A percentile compares a stretch with the other conserved stretches of the same genome.
Conservation (phyloP, 2,113 vertebrate genomes). For the Scortum barcoo region DNA sequence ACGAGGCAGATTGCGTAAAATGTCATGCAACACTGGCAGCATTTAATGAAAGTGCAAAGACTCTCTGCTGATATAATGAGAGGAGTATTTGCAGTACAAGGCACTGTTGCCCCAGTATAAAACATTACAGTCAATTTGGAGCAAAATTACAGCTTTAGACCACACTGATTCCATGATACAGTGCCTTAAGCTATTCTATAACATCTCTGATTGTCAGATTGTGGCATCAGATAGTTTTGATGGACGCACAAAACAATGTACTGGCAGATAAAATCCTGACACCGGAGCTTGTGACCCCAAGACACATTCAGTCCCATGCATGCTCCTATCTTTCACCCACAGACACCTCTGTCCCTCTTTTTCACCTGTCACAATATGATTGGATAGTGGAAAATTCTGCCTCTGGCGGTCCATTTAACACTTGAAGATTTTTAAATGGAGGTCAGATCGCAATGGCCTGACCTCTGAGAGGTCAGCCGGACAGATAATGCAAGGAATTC, state of each 20-base stretch:
- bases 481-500: constrained; percentile 42
- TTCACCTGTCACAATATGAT: constrained; percentile 58
- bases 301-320: constrained; percentile 54
- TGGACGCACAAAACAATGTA: constrained; percentile 68
- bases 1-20: neutral
- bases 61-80: constrained; percentile 13
- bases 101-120: neutral
- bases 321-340: constrained; percentile 79
- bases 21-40: neutral
- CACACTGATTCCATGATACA: constrained; percentile 20
- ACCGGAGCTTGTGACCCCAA: constrained; percentile 53
- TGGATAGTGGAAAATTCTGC: constrained; percentile 64
- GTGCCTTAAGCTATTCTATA: constrained; percentile 30
- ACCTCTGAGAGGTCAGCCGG: constrained; percentile 66
- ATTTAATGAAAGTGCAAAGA: constrained; percentile 17
- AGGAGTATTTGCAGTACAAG: neutral
- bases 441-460: constrained; percentile 62
- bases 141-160: neutral
- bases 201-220: constrained; percentile 55
- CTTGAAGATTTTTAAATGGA: constrained; percentile 63
- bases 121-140: constrained; percentile 1
- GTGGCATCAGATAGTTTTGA: constrained; percentile 68
- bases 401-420: constrained; percentile 66
- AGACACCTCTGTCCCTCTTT: constrained; percentile 65
- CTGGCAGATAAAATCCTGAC: constrained; percentile 64